Evolutionary conservation across 2,888 invertebrate species (phyloP).

Genomic region (Aspidiotus destructor): DNA sequence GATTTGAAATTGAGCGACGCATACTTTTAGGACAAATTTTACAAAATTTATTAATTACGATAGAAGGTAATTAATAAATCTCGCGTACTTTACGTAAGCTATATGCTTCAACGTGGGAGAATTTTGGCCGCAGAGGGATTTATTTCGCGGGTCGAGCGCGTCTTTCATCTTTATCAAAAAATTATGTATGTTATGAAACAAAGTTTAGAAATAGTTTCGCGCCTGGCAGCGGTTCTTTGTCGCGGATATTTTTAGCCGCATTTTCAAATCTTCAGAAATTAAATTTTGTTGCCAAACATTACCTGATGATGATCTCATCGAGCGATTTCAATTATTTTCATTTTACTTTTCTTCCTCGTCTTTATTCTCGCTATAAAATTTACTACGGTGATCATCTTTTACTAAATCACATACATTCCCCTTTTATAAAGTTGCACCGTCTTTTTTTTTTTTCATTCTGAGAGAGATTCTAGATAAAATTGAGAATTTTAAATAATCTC

Average conservation of each 20-base stretch:
- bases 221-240: constrained; percentile 21
- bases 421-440: too few species aligned
- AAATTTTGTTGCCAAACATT: constrained; percentile 26
- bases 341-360: neutral
- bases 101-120: neutral
- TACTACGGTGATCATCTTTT: too few species aligned
- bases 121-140: neutral
- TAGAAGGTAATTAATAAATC: too few species aligned
- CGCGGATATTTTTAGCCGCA: constrained; percentile 24
- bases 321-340: constrained; percentile 14
- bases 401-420: too few species aligned
- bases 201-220: constrained; percentile 20
- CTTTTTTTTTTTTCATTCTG: too few species aligned
- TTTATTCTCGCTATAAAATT: too few species aligned
- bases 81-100: too few species aligned
- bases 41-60: too few species aligned
- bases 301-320: constrained; percentile 26
- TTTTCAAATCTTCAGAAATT: constrained; percentile 23
- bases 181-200: constrained; percentile 19
- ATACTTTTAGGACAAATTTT: too few species aligned
- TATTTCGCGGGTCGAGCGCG: neutral
- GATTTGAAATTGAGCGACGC: too few species aligned
- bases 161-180: constrained; percentile 10
- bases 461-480: too few species aligned
- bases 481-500: too few species aligned